Conservation (phyloP, 1,140 invertebrate species). For the Drosophila cardini region DNA sequence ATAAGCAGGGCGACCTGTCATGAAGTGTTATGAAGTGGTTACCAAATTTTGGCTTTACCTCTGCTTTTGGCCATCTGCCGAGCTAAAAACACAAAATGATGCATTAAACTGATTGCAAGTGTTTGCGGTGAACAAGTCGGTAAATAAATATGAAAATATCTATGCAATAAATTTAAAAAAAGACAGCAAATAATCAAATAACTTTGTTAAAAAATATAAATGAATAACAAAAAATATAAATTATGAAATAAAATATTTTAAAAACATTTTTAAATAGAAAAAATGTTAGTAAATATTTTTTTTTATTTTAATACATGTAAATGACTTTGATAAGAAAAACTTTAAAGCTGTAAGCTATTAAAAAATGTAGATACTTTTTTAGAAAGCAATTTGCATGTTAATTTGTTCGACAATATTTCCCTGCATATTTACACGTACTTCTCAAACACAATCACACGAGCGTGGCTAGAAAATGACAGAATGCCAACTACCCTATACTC, state of each 20-base stretch:
- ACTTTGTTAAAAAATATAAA: too few species aligned
- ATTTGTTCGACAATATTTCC: conserved; percentile 35
- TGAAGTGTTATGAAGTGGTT: conserved; percentile 65
- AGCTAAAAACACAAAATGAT: conserved; percentile 58
- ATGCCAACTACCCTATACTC: neutral
- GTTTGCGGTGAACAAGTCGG: conserved; percentile 1
- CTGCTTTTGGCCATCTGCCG: conserved; percentile 63
- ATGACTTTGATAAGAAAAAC: too few species aligned
- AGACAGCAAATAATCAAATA: neutral
- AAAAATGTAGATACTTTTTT: neutral
- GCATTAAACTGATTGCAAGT: conserved; percentile 75
- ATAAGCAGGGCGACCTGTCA: conserved; percentile 33
- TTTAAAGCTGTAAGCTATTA: neutral
- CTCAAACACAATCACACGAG: conserved; percentile 3
- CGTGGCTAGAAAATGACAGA: too few species aligned
- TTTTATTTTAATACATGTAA: conserved; percentile 10
- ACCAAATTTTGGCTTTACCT: conserved; percentile 52
- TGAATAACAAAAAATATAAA: too few species aligned
- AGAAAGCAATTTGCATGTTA: conserved; percentile 39
- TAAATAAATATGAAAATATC: conserved; percentile 1
- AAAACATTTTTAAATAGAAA: too few species aligned
- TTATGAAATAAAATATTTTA: neutral
- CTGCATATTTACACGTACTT: conserved; percentile 33
- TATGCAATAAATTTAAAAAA: neutral
- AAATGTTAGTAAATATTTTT: neutral